Conservation (phyloP, 2,113 vertebrate species). For the Tragulus kanchil region DNA sequence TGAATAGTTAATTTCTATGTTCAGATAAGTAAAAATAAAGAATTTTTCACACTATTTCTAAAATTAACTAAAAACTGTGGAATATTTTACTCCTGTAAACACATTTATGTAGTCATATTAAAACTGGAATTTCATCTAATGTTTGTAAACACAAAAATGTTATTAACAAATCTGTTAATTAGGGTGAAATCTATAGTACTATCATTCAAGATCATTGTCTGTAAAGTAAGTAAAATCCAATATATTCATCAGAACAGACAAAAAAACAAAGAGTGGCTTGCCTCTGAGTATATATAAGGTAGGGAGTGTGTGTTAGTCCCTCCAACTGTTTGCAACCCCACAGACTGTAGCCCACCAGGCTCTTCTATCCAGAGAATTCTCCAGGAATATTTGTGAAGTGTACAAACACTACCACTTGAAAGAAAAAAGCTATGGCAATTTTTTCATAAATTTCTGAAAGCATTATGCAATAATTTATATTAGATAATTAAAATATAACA, state of each 20-base stretch:
- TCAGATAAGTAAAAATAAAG: conserved; percentile 63
- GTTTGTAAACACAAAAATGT: background rate
- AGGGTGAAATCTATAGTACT: background rate
- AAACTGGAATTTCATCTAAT: background rate
- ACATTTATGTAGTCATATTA: conserved; percentile 17
- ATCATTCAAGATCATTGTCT: background rate
- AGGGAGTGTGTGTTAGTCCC: background rate
- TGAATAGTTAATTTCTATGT: conserved; percentile 62
- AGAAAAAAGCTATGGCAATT: background rate
- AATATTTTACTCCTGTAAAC: conserved; percentile 32
- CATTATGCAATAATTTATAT: background rate
- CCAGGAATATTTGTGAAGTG: background rate
- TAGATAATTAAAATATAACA: background rate
- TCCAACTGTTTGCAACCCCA: too few species aligned
- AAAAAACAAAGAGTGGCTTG: background rate
- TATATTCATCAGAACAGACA: background rate
- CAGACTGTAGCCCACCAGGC: too few species aligned
- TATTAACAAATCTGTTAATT: conserved; percentile 15
- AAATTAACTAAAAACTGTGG: conserved; percentile 67
- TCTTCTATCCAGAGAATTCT: too few species aligned
- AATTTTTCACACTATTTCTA: conserved; percentile 55
- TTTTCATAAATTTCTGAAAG: background rate
- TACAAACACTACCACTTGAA: background rate
- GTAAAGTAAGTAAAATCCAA: background rate
- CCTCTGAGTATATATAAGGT: background rate